Evolutionary conservation across 1,140 invertebrate genomes (phyloP).

Genomic region (Hyles vespertilio): DNA sequence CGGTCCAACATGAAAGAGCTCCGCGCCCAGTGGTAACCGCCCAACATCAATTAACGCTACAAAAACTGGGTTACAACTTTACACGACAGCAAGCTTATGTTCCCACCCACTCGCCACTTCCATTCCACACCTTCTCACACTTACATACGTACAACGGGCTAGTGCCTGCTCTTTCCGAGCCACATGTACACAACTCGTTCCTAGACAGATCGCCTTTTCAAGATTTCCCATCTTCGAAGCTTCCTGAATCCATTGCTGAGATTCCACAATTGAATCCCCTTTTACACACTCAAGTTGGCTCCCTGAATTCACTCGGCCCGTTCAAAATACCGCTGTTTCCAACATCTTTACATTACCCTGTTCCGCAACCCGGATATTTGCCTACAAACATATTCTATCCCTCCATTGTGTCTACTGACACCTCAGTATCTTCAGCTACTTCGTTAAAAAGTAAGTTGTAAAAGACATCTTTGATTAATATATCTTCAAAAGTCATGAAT

Average conservation of each 20-base stretch:
- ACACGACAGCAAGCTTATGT: slow-evolving; percentile 41
- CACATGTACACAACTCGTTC: slow-evolving; percentile 43
- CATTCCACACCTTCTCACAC: slow-evolving; percentile 47
- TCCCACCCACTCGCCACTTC: slow-evolving; percentile 25
- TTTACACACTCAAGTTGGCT: slow-evolving; percentile 28
- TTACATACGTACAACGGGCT: slow-evolving; percentile 67
- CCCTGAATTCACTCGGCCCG: slow-evolving; percentile 43
- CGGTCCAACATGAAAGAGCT: slow-evolving; percentile 92
- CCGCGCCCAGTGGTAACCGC: slow-evolving; percentile 78
- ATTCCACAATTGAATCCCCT: slow-evolving; percentile 37
- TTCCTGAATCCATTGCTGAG: slow-evolving; percentile 39
- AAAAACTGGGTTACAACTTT: slow-evolving; percentile 59
- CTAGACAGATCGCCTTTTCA: slow-evolving; percentile 41
- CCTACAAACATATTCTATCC: slow-evolving; percentile 58
- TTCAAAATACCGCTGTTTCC: slow-evolving; percentile 60
- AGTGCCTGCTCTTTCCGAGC: slow-evolving; percentile 64
- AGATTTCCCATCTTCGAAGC: slow-evolving; percentile 33
- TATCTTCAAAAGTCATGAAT: no score
- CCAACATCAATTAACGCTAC: slow-evolving; percentile 43
- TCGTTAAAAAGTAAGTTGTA: slow-evolving; percentile 21
- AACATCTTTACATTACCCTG: slow-evolving; percentile 45
- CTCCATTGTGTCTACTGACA: slow-evolving; percentile 33
- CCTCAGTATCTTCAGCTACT: slow-evolving; percentile 11
- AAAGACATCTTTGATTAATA: background rate
- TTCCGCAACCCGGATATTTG: slow-evolving; percentile 48